phyloP scores from a whole-genome alignment of 2,797 vertebrate genomes.

The Brachyrhaphis roseni region DNA sequence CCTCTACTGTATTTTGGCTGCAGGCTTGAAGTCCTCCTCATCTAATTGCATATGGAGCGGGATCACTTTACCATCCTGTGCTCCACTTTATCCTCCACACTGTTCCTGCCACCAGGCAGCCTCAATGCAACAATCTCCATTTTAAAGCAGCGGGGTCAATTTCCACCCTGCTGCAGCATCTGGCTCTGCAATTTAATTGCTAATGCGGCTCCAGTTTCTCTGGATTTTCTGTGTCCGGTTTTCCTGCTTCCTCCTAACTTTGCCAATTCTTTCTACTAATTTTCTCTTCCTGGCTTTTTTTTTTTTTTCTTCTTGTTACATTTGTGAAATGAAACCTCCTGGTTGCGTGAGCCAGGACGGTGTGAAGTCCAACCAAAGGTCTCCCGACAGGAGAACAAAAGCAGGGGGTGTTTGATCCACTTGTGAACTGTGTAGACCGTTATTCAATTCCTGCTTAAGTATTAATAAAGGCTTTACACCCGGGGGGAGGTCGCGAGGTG shows the following conservation, averaged over 20 bases:
- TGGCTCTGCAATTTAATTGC: conserved; percentile 71
- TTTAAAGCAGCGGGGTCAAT: conserved; percentile 72
- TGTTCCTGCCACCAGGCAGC: conserved; percentile 53
- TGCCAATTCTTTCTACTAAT: conserved; percentile 28
- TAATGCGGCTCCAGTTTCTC: conserved; percentile 74
- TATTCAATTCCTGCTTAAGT: conserved; percentile 84
- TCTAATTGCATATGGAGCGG: conserved; percentile 71
- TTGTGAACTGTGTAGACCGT: conserved; percentile 70
- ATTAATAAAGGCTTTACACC: conserved; percentile 81
- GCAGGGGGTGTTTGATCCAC: conserved; percentile 74
- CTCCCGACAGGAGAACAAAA: conserved; percentile 72
- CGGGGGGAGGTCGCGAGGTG: conserved; percentile 65
- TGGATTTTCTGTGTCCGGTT: conserved; percentile 31
- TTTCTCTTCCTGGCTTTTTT: conserved; percentile 23
- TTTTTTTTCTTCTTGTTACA: conserved; percentile 5
- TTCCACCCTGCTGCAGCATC: conserved; percentile 67
- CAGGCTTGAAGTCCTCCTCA: conserved; percentile 59
- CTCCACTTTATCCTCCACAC: conserved; percentile 47
- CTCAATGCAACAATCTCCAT: conserved; percentile 72
- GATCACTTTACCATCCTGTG: conserved; percentile 75
- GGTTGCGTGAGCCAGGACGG: conserved; percentile 51
- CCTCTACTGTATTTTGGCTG: conserved; percentile 35
- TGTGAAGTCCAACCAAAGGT: conserved; percentile 55
- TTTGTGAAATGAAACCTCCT: conserved; percentile 36
- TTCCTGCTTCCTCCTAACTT: conserved; percentile 42